Evolutionary conservation across 2,888 invertebrate genomes (phyloP).

Genomic region (Tribolium freemani): DNA sequence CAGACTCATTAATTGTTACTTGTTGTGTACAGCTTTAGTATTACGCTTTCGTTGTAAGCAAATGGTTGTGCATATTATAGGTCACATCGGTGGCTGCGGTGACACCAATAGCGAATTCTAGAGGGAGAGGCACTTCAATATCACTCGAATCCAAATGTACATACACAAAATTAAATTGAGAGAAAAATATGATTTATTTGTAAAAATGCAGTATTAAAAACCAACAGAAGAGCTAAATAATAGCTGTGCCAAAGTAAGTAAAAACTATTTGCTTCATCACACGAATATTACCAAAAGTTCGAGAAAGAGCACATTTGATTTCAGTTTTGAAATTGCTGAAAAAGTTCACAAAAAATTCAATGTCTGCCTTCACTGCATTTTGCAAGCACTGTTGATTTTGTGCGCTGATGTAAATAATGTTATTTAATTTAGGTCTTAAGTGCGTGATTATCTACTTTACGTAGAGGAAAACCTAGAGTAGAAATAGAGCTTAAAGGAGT

Average conservation of each 20-base stretch:
- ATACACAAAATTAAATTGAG: constrained; percentile 56
- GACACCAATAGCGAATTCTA: constrained; percentile 64
- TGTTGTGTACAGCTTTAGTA: constrained; percentile 67
- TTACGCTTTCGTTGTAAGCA: constrained; percentile 60
- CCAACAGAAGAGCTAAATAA: constrained; percentile 47
- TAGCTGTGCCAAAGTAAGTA: constrained; percentile 55
- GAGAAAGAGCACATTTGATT: background rate
- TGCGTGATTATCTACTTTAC: constrained; percentile 38
- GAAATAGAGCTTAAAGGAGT: constrained; percentile 37
- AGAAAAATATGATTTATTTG: constrained; percentile 57
- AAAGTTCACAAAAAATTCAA: constrained; percentile 49
- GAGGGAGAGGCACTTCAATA: constrained; percentile 65
- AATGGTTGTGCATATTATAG: constrained; percentile 68
- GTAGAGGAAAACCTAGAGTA: constrained; percentile 23
- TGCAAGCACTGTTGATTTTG: constrained; percentile 65
- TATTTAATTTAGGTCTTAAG: constrained; percentile 38
- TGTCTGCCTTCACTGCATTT: constrained; percentile 66
- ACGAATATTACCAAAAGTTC: background rate
- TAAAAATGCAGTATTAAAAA: constrained; percentile 61
- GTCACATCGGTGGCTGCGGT: constrained; percentile 61
- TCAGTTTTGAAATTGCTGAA: background rate
- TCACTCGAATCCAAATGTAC: constrained; percentile 46
- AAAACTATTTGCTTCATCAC: constrained; percentile 34
- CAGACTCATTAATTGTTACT: constrained; percentile 61
- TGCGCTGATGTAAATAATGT: constrained; percentile 54